phyloP scores from a whole-genome alignment of 2,113 vertebrate species.

The Toxotes chatareus region DNA sequence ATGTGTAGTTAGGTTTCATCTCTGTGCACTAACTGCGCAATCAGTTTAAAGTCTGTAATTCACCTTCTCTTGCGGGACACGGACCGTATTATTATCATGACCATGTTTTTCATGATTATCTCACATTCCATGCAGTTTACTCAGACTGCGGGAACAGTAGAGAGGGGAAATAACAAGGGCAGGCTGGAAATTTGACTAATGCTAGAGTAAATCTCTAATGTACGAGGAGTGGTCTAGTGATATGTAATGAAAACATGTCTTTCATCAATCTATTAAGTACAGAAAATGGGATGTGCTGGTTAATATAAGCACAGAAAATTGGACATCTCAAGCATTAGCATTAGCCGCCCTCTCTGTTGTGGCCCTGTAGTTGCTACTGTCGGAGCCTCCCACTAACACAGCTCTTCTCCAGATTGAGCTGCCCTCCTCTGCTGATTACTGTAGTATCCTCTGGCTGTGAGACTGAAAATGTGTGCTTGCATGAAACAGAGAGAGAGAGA shows the following conservation, averaged over 20 bases:
- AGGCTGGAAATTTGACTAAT: conserved; percentile 35
- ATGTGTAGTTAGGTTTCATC: conserved; percentile 13
- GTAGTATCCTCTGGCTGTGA: conserved; percentile 49
- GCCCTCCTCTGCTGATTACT: conserved; percentile 61
- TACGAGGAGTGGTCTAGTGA: conserved; percentile 13
- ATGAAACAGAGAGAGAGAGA: not conserved
- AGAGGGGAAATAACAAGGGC: conserved; percentile 34
- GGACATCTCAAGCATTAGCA: conserved; percentile 22
- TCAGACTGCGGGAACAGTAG: conserved; percentile 41
- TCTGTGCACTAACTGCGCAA: not conserved
- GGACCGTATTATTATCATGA: not conserved
- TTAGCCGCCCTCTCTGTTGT: conserved; percentile 19
- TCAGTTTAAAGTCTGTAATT: conserved; percentile 35
- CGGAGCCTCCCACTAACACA: conserved; percentile 33
- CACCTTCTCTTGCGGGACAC: not conserved
- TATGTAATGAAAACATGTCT: conserved; percentile 34
- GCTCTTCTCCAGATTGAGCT: conserved; percentile 36
- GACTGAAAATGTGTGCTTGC: not conserved
- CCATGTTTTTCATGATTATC: conserved; percentile 26
- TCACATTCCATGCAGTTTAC: conserved; percentile 33
- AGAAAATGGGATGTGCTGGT: too few relatives aligned
- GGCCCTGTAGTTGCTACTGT: conserved; percentile 19
- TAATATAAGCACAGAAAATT: conserved; percentile 12
- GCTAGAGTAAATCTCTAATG: conserved; percentile 22
- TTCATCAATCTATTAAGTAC: not conserved